Evolutionary conservation across 2,113 vertebrate genomes (phyloP), one percentile per base, ranked within the genome.

Genomic region (Leptocoma aspasia): DNA sequence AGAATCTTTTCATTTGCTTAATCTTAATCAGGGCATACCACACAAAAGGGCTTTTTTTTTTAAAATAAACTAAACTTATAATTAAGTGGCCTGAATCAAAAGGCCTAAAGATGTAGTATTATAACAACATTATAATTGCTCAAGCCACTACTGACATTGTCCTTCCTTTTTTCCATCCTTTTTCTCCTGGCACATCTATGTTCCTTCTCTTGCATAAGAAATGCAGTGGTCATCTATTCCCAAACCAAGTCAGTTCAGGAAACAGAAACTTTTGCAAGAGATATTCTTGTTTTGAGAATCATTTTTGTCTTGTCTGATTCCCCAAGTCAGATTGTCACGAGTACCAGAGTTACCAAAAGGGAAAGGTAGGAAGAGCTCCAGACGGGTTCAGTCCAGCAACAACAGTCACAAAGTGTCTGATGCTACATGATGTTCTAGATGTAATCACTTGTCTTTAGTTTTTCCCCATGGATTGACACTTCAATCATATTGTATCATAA

Each of bases 241-340:
- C 33, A 78, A 20, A 90, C 6, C 14, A 60, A 71, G 30, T 22
- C 47, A 79, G 26, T 39, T 76, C 41, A 68, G 33, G 21, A 75
- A 85, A 70, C 22, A 79, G 24, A 85, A 87, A n/a, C 6, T 70
- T 79, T 21, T 76, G 11, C n/a, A 84, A 60, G 14, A 35, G 10
- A 66, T 11, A n/a, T 37, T 65, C 50, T 41, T 76, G 12, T 28
- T 72, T 52, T 39, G 4, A 63, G 15, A 15, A 33, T 56, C 4
- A 8, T 26, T 82, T 85, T 59, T 59, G 10, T 45, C 28, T 37
- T 47, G 23, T 22, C 31, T 35, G 9, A 57, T 57, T 83, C 13
- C 39, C 18, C 13, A n/a, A 16, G 8, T 42, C 82, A 54, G 26
- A 69, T 3, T 57, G 28, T 26, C 39, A 15, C 0, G 0, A 63